These are phyloP conservation scores for Hypothenemus hampei DNA, from an alignment of 1,140 invertebrate genomes.

Conservation along the genomic window DNA sequence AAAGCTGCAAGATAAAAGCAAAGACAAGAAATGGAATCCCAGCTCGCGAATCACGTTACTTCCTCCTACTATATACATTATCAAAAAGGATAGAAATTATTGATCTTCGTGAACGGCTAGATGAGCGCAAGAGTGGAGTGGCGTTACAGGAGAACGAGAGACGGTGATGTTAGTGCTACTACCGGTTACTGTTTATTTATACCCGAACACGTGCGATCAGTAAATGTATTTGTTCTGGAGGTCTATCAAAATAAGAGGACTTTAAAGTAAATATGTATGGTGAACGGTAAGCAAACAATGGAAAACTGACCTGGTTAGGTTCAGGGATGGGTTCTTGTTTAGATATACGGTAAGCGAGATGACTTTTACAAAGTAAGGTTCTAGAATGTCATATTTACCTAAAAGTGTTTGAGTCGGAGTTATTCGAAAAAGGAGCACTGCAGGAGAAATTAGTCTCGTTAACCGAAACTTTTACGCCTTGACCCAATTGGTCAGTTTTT, in stretches of 20 bases:
- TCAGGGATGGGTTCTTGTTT: not conserved
- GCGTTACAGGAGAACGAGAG: not conserved
- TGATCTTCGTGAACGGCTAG: not conserved
- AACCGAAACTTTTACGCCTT: not conserved
- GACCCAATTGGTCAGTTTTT: not conserved
- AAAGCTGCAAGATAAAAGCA: too few species aligned
- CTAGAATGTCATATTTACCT: not conserved
- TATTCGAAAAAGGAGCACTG: too few species aligned
- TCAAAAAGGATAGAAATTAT: too few species aligned
- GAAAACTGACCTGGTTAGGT: not conserved
- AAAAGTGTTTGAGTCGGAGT: too few species aligned
- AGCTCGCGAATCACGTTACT: too few species aligned
- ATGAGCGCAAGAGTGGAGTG: not conserved
- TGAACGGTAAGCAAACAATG: not conserved
- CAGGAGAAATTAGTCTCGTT: not conserved
- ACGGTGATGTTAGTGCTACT: not conserved
- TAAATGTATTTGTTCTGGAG: constrained; percentile 11
- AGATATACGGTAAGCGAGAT: not conserved
- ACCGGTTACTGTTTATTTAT: constrained; percentile 1
- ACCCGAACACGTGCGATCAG: constrained; percentile 5
- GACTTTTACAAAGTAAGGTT: not conserved
- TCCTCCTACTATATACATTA: too few species aligned
- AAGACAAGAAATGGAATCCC: too few species aligned
- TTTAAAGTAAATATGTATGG: constrained; percentile 6
- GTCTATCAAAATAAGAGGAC: constrained; percentile 7